These are phyloP conservation scores for Globicephala melas DNA, from an alignment of 2,113 vertebrate species.

Conservation along the genomic window DNA sequence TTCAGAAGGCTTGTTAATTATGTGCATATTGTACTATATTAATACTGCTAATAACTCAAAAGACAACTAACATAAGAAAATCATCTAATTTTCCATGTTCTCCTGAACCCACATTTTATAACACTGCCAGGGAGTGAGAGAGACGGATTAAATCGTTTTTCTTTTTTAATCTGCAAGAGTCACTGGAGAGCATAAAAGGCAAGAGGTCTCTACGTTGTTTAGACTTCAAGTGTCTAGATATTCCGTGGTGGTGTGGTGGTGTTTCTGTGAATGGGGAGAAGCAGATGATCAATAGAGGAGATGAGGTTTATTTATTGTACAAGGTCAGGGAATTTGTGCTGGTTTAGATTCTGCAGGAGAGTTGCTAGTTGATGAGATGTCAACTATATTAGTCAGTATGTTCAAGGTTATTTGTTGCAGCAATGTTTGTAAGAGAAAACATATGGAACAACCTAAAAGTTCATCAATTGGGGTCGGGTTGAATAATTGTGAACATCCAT, in stretches of 20 bases:
- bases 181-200: background rate
- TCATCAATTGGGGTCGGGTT: background rate
- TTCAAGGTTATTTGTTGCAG: background rate
- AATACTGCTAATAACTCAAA: conserved; percentile 66
- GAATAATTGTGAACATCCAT: background rate
- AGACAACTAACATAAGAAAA: conserved; percentile 36
- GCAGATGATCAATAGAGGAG: background rate
- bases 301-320: background rate
- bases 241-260: background rate
- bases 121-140: background rate
- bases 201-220: background rate
- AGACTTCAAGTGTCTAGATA: background rate
- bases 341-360: background rate
- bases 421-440: background rate
- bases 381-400: background rate
- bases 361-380: background rate
- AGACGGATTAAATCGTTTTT: conserved; percentile 25
- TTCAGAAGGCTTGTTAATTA: conserved; percentile 67
- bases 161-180: conserved; percentile 24
- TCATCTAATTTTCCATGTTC: conserved; percentile 46
- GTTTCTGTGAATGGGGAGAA: background rate
- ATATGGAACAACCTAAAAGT: background rate
- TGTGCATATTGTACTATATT: conserved; percentile 61
- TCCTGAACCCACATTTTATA: background rate
- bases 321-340: background rate